Evolutionary conservation across 2,113 vertebrate species (phyloP).

Genomic region (Ranitomeya variabilis): DNA sequence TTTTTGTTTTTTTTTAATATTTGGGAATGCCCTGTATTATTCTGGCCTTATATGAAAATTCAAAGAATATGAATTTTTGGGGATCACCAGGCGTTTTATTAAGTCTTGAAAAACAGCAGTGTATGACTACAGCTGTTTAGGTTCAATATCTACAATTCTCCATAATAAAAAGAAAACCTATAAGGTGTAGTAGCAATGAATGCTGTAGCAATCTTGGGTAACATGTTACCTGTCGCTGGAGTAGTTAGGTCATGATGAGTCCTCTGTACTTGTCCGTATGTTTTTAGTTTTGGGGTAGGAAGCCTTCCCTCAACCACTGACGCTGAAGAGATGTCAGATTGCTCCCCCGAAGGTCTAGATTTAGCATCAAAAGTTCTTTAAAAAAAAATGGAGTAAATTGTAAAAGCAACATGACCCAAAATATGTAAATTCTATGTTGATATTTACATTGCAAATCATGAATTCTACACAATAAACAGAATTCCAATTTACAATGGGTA

Average conservation of each 20-base stretch:
- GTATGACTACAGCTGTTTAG: neutral
- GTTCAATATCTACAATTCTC: neutral
- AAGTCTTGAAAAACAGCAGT: neutral
- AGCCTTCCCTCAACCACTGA: constrained; percentile 70
- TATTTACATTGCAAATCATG: too few relatives aligned
- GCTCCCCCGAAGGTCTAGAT: constrained; percentile 58
- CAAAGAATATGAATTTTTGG: neutral
- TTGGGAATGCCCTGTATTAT: too few relatives aligned
- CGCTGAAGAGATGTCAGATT: constrained; percentile 65
- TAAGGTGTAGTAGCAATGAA: neutral
- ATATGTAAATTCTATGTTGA: neutral
- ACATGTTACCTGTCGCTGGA: constrained; percentile 74
- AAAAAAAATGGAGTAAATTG: neutral
- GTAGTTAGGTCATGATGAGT: constrained; percentile 80
- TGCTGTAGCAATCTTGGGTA: neutral
- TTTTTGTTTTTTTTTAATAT: too few relatives aligned
- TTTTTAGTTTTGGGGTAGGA: constrained; percentile 74
- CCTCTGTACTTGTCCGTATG: constrained; percentile 67
- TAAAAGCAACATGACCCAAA: neutral
- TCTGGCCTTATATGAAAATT: neutral
- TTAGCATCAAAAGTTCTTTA: constrained; percentile 59
- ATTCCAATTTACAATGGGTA: too few relatives aligned
- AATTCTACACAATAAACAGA: too few relatives aligned
- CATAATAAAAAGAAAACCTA: neutral
- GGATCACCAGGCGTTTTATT: neutral